A percentile compares a stretch with the other conserved stretches of the same genome.
These are phyloP conservation scores for Silvanus unidentatus DNA, from an alignment of 2,888 invertebrate species.

Conservation along the genomic window DNA sequence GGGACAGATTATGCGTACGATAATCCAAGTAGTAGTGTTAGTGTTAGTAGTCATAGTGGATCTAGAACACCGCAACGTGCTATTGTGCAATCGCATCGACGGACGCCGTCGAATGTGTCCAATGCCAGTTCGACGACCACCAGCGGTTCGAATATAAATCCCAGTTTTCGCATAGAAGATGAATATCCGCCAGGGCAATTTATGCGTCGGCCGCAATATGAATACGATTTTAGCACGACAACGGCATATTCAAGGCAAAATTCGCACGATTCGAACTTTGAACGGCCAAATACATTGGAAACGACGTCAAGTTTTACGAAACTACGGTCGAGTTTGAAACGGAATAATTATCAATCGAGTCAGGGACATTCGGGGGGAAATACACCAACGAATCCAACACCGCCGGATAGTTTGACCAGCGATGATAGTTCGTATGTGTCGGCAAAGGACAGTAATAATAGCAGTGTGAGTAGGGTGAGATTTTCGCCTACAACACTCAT, in stretches of 20 bases:
- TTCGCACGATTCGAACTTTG: conserved; percentile 49
- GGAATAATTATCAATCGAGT: conserved; percentile 53
- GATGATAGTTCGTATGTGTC: conserved; percentile 87
- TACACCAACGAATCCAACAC: conserved; percentile 78
- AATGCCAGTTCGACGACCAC: conserved; percentile 54
- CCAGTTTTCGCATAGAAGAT: conserved; percentile 58
- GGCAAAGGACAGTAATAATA: conserved; percentile 68
- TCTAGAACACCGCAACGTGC: conserved; percentile 45
- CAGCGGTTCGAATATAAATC: conserved; percentile 56
- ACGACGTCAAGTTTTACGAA: conserved; percentile 52
- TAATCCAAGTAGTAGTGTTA: conserved; percentile 51
- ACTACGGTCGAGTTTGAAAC: conserved; percentile 72
- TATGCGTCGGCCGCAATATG: conserved; percentile 37
- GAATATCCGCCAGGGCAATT: conserved; percentile 51
- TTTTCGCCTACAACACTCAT: conserved; percentile 72
- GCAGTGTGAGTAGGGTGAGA: conserved; percentile 66
- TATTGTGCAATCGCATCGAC: conserved; percentile 56
- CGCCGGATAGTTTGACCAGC: conserved; percentile 77
- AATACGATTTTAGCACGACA: conserved; percentile 36
- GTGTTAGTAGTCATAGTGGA: conserved; percentile 45
- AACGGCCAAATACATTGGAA: conserved; percentile 60
- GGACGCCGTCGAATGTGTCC: conserved; percentile 73
- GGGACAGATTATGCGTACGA: conserved; percentile 52
- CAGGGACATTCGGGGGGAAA: conserved; percentile 55
- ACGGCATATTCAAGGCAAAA: conserved; percentile 44